phyloP scores from a whole-genome alignment of 2,888 invertebrate species.

The Isoperla grammatica region DNA sequence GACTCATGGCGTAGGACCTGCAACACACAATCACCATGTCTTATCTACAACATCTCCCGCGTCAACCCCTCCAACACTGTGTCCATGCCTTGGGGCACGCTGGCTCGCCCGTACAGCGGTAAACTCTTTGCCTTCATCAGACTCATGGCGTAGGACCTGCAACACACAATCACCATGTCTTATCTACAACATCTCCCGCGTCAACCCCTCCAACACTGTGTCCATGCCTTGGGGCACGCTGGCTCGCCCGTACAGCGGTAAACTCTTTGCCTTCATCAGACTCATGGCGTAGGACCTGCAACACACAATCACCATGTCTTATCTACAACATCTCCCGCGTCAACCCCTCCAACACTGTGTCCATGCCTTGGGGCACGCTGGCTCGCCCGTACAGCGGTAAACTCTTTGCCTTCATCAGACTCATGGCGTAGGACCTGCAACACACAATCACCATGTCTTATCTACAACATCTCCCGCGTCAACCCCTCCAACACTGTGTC shows the following conservation, averaged over 20 bases:
- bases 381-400: conserved; percentile 22
- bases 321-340: conserved; percentile 68
- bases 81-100: conserved; percentile 65
- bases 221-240: conserved; percentile 65
- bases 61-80: conserved; percentile 70
- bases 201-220: conserved; percentile 67
- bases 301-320: too few relatives aligned
- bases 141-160: too few relatives aligned
- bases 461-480: conserved; percentile 67
- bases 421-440: too few relatives aligned
- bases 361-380: conserved; percentile 63
- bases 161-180: too few relatives aligned
- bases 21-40: too few relatives aligned
- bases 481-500: conserved; percentile 70
- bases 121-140: too few relatives aligned
- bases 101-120: conserved; percentile 22
- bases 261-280: too few relatives aligned
- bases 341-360: conserved; percentile 68
- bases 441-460: conserved; percentile 60
- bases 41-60: conserved; percentile 68
- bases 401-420: too few relatives aligned
- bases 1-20: too few relatives aligned
- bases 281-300: too few relatives aligned
- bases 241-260: conserved; percentile 22
- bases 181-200: conserved; percentile 68